Base-by-base conservation (phyloP, 2,113 vertebrate genomes). In the Brachypteracias leptosomus region DNA sequence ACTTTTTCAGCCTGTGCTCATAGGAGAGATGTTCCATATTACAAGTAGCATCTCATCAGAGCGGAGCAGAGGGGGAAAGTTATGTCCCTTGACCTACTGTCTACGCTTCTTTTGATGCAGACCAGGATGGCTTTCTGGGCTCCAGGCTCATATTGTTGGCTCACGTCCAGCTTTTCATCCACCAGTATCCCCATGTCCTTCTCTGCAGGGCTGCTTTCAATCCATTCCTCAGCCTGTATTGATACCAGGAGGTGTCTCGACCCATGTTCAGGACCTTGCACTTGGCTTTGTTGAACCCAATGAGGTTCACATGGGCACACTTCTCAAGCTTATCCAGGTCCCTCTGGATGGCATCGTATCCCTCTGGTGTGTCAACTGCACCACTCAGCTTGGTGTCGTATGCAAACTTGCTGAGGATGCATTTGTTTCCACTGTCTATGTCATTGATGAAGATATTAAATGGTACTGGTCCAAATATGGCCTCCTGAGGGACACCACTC, bases 381-480 rank as follows among this genome's bases (percentile, higher is more conserved):
- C 5, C 8, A 10, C 13, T 49, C 38, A 72, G 5, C 20, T 38
- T 62, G n/a, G 7, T n/a, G 11, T 73, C 7, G 7, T 25, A 35
- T 11, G 11, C 8, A 12, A 17, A 55, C 16, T 5, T 81, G 10
- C 16, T 85, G 65, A 72, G 8, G 6, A 10, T 46, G 21, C 21
- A 20, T 18, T 73, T 3, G 1, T 21, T 68, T 9, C 6, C 36
- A 24, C 15, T 40, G 5, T 33, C 33, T 6, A 4, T n/a, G 25
- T 12, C 16, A 24, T 3, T 54, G 42, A 58, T 49, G 10, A 85
- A 19, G 35, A 24, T 6, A 55, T 21, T n/a, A 14, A n/a, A 46
- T 6, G 51, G 9, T 20, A n/a, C 31, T n/a, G 5, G 24, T 44
- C 15, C 8, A 14, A 51, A 1, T 15, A 12, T 0, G 1, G 31